Conservation (phyloP, 2,113 vertebrate genomes). For the Cinclus cinclus region DNA sequence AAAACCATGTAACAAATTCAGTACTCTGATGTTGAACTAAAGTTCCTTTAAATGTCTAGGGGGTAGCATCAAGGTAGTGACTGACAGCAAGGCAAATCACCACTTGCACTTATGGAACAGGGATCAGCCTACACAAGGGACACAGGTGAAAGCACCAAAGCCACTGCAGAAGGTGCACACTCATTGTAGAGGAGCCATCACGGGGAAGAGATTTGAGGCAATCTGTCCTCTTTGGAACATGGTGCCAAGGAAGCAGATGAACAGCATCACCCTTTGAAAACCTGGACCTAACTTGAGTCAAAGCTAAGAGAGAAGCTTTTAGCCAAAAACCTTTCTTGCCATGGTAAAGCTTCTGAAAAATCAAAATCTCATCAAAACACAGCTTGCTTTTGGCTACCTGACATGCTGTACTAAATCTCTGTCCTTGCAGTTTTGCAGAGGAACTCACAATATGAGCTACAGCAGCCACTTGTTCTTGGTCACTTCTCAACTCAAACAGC, state of each 20-base stretch:
- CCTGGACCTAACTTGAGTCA: not conserved
- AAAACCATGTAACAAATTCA: rapidly evolving
- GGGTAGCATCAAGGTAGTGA: not conserved
- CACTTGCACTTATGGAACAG: not conserved
- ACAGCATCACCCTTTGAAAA: not conserved
- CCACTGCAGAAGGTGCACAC: not conserved
- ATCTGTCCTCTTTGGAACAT: not conserved
- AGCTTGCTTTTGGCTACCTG: not conserved
- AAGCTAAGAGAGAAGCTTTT: not conserved
- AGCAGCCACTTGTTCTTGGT: not conserved
- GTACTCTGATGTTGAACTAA: not conserved
- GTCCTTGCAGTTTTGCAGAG: not conserved
- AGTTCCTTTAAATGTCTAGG: not conserved
- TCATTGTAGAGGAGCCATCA: not conserved
- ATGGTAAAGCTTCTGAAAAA: not conserved
- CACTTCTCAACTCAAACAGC: not conserved
- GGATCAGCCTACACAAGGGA: not conserved
- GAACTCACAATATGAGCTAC: not conserved
- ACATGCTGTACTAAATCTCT: not conserved
- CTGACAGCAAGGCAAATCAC: not conserved
- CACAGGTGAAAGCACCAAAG: not conserved
- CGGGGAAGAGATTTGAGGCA: rapidly evolving
- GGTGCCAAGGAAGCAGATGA: not conserved
- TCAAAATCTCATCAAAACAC: not conserved
- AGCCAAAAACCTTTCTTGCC: not conserved